Evolutionary conservation across 2,888 invertebrate genomes (phyloP), one percentile per base, ranked within the genome.

Genomic region (Macropis europaea): DNA sequence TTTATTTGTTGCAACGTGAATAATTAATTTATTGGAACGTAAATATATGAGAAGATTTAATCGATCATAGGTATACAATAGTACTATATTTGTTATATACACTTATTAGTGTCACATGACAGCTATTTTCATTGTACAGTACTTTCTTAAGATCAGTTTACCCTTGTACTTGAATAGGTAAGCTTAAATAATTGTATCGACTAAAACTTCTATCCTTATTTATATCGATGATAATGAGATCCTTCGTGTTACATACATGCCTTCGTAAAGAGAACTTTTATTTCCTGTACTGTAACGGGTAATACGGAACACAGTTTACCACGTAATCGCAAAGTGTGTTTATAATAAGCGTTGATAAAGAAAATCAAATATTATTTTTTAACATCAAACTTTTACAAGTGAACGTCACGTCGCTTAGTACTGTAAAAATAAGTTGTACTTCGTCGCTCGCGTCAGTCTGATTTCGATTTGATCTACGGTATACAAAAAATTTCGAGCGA

Each of bases 1-100:
- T 82, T 81, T 82, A 76, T 81, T 82, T 76, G 79, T 82, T 82
- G 66, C 82, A 82, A 81, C 78, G 79, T 74, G 64, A 79, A 72
- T 73, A 60, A 80, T 79, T 81, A 81, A 81, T 81, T 81, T 81
- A 81, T 81, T 81, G 72, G 61, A 74, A 63, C 59, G 45, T 74
- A 72, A 79, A 56, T 72, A 73, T 72, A 76, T 28, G 43, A 72
- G 38, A 67, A 43, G 63, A 76, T 68, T 70, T 68, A 79, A 67
- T 52, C 43, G 60, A 79, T 77, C 52, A 53, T 71, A 74, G 71
- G n/a, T 76, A 76, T 67, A 64, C 34, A 45, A 64, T 62, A 66
- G 64, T 40, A 56, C 43, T 78, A 75, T 70, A 70, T 67, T 79
- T 78, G 64, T 79, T 79, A 81, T 64, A 73, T 67, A 79, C 52